These are phyloP conservation scores for Galeruca laticollis DNA, from an alignment of 2,888 invertebrate genomes.

Conservation along the genomic window DNA sequence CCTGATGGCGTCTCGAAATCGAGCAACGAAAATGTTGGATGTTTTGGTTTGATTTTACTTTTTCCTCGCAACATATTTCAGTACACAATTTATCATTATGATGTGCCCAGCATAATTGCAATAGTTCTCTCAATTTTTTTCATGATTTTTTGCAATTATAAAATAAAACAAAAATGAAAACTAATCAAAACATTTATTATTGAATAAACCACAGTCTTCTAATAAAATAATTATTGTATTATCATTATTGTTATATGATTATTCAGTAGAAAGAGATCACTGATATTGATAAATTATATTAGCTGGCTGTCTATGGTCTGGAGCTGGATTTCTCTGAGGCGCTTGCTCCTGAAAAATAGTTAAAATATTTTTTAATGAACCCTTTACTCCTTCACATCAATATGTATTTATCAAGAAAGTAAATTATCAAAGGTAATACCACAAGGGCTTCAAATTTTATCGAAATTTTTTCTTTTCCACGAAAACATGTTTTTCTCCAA, in stretches of 20 bases:
- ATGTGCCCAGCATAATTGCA: too few relatives aligned
- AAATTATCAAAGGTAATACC: too few relatives aligned
- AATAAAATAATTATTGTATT: neutral
- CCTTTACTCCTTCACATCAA: neutral
- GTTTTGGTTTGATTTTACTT: too few relatives aligned
- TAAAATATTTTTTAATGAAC: neutral
- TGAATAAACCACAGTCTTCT: conserved; percentile 9
- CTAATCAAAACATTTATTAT: neutral
- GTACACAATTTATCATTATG: too few relatives aligned
- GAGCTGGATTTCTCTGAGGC: conserved; percentile 36
- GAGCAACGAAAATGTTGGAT: too few relatives aligned
- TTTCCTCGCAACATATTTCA: too few relatives aligned
- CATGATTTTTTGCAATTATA: neutral
- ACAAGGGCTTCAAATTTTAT: too few relatives aligned
- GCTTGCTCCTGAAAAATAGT: conserved; percentile 27
- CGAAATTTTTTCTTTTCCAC: too few relatives aligned
- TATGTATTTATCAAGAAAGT: neutral
- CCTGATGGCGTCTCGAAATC: too few relatives aligned
- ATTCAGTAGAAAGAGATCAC: conserved; percentile 33
- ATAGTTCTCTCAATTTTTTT: too few relatives aligned
- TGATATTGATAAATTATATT: conserved; percentile 48
- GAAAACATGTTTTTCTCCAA: too few relatives aligned
- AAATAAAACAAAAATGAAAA: neutral
- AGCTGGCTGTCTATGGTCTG: conserved; percentile 40
- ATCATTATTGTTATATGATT: conserved; percentile 3